phyloP scores from a whole-genome alignment of 2,888 invertebrate genomes.

The Dastarcus helophoroides region DNA sequence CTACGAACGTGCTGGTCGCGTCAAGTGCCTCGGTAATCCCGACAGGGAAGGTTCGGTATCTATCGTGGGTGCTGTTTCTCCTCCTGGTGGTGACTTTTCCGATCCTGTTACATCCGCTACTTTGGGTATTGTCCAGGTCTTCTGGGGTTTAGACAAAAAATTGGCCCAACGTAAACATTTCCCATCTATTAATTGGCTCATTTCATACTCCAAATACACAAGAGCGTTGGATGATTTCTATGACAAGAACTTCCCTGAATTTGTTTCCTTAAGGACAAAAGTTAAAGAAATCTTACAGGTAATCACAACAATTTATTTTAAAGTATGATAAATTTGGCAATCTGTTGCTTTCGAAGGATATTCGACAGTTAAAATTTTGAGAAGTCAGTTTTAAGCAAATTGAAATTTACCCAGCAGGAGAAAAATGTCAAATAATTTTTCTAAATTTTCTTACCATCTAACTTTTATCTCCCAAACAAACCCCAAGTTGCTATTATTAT shows the following conservation, averaged over 20 bases:
- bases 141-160: conserved; percentile 99
- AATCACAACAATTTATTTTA: conserved; percentile 9
- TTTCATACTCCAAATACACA: conserved; percentile 94
- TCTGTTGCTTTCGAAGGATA: no score
- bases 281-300: conserved; percentile 49
- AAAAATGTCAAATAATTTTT: no score
- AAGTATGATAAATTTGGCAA: no score
- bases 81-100: conserved; percentile 99
- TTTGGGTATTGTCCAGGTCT: conserved; percentile 91
- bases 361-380: no score
- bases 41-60: conserved; percentile 97
- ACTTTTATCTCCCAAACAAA: no score
- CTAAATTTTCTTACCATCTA: no score
- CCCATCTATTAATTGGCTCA: conserved; percentile 99
- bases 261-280: conserved; percentile 94
- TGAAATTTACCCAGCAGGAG: no score
- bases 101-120: conserved; percentile 99
- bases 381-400: no score
- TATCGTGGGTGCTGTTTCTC: conserved; percentile 99
- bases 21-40: conserved; percentile 95
- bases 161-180: conserved; percentile 98
- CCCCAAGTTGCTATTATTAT: no score
- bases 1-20: conserved; percentile 98
- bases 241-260: conserved; percentile 95
- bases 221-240: conserved; percentile 98